Percentiles rank a stretch among this genome's conserved stretches.
These are phyloP conservation scores for Eristalinus sepulchralis DNA, from an alignment of 2,888 invertebrate species.

Conservation along the genomic window DNA sequence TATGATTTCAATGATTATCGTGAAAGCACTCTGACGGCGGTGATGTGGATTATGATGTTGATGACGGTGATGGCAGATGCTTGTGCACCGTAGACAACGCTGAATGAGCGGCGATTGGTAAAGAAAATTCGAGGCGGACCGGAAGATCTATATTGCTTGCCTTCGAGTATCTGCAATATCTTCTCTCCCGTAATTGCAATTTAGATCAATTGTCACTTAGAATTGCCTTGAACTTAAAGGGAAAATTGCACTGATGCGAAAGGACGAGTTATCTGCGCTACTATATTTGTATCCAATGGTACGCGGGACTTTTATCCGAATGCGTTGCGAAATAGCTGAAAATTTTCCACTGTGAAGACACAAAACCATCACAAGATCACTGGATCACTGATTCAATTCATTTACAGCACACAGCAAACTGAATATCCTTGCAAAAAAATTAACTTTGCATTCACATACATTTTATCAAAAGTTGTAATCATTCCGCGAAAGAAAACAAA, in stretches of 20 bases:
- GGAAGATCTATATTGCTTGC: conserved; percentile 55
- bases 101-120: conserved; percentile 61
- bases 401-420: neutral
- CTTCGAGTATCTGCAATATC: neutral
- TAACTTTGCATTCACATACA: conserved; percentile 16
- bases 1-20: neutral
- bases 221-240: conserved; percentile 59
- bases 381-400: conserved; percentile 17
- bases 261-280: neutral
- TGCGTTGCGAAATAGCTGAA: neutral
- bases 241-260: neutral
- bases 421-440: neutral
- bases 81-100: neutral
- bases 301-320: neutral
- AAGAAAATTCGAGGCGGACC: conserved; percentile 61
- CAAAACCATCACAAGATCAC: conserved; percentile 18
- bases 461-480: conserved; percentile 32
- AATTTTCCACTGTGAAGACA: conserved; percentile 41
- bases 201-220: conserved; percentile 62
- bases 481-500: conserved; percentile 11
- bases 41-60: neutral
- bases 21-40: neutral
- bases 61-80: neutral
- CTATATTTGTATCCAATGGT: neutral
- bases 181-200: conserved; percentile 41